A percentile compares a stretch with the other conserved stretches of the same genome.
Evolutionary conservation across 2,797 vertebrate genomes (phyloP).

Genomic region (Epinephelus awoara): DNA sequence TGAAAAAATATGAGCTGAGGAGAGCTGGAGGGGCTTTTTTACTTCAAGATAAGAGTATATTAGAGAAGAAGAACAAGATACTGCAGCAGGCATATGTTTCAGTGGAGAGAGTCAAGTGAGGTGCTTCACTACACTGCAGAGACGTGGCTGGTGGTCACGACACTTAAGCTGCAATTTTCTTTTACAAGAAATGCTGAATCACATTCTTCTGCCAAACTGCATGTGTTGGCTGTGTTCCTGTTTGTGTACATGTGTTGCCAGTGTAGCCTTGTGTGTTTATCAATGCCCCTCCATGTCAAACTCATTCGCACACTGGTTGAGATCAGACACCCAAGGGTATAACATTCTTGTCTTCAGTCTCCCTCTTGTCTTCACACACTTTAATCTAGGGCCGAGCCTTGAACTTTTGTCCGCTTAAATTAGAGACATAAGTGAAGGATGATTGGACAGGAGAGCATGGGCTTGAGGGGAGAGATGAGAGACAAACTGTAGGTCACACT

Average conservation of each 20-base stretch:
- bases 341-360: slow-evolving; percentile 39
- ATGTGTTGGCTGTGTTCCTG: slow-evolving; percentile 7
- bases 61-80: slow-evolving; percentile 24
- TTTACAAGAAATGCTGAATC: slow-evolving; percentile 23
- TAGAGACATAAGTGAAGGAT: slow-evolving; percentile 53
- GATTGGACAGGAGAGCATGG: slow-evolving; percentile 45
- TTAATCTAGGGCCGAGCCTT: slow-evolving; percentile 59
- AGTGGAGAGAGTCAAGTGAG: slow-evolving; percentile 15
- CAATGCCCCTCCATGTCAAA: slow-evolving; percentile 55
- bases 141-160: not conserved
- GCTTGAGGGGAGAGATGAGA: slow-evolving; percentile 49
- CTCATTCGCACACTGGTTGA: slow-evolving; percentile 49
- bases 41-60: slow-evolving; percentile 30
- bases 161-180: slow-evolving; percentile 26
- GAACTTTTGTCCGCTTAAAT: slow-evolving; percentile 69
- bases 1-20: not conserved
- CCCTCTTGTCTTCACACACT: slow-evolving; percentile 47
- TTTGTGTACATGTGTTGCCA: slow-evolving; percentile 29
- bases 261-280: slow-evolving; percentile 46
- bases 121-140: slow-evolving; percentile 25
- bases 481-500: slow-evolving; percentile 52
- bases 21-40: slow-evolving; percentile 1
- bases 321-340: slow-evolving; percentile 54
- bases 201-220: slow-evolving; percentile 23
- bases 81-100: slow-evolving; percentile 20